Conservation (phyloP, 2,113 vertebrate species). For the Daphoenositta chrysoptera region DNA sequence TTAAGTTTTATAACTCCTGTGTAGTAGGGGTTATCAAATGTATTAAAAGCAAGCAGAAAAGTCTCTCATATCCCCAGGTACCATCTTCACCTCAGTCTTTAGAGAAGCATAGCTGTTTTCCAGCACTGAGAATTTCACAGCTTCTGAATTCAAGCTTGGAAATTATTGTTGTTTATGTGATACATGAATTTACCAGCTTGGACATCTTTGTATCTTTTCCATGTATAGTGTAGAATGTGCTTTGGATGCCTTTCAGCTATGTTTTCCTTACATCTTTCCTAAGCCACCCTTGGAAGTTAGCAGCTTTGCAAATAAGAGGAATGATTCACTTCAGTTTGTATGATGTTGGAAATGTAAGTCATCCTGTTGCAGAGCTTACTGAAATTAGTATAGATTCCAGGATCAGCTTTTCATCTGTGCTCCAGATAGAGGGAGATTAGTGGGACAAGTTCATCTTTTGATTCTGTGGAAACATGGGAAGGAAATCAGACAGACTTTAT, state of each 20-base stretch:
- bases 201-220: background rate
- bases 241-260: background rate
- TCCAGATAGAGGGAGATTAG: background rate
- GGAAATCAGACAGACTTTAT: background rate
- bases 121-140: background rate
- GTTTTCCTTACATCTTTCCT: background rate
- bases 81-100: background rate
- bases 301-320: constrained; percentile 12
- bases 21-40: background rate
- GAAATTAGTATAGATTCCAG: background rate
- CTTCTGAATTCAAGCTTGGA: background rate
- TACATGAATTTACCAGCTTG: background rate
- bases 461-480: background rate
- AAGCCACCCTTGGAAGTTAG: background rate
- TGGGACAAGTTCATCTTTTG: background rate
- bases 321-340: background rate
- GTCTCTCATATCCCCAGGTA: background rate
- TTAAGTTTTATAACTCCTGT: background rate
- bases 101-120: background rate
- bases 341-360: background rate
- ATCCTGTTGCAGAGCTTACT: background rate
- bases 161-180: background rate
- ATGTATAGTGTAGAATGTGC: background rate
- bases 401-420: background rate
- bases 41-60: background rate